Evolutionary conservation across 2,797 vertebrate species (phyloP).

Genomic region (Sebastes glaucus): DNA sequence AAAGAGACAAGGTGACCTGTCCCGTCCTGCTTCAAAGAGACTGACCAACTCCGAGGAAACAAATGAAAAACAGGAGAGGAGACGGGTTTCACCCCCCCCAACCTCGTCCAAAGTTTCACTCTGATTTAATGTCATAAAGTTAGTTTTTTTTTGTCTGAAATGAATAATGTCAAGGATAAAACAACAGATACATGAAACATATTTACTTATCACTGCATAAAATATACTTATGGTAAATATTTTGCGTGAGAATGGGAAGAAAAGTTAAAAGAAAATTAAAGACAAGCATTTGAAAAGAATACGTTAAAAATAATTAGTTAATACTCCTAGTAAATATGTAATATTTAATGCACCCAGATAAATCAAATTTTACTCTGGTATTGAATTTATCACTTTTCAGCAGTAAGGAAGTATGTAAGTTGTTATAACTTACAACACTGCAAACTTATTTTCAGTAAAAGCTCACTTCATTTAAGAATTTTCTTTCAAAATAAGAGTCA

Average conservation of each 20-base stretch:
- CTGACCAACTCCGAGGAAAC: neutral
- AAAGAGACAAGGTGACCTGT: slow-evolving; percentile 68
- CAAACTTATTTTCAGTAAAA: neutral
- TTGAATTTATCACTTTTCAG: neutral
- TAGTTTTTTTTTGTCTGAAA: neutral
- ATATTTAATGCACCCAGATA: neutral
- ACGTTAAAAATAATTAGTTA: neutral
- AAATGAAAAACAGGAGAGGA: neutral
- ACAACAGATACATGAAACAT: neutral
- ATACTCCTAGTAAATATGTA: neutral
- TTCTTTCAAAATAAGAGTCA: neutral
- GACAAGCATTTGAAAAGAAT: neutral
- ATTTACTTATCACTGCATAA: neutral
- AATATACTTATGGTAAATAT: neutral
- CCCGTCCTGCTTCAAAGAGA: slow-evolving; percentile 63
- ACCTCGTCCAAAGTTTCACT: neutral
- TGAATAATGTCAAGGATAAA: neutral
- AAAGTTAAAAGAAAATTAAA: neutral
- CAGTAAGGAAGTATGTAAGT: neutral
- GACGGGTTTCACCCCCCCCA: neutral
- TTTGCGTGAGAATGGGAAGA: neutral
- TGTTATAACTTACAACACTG: neutral
- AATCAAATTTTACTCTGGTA: neutral
- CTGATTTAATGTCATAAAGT: neutral
- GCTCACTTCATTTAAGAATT: neutral